Conservation (phyloP, 2,888 invertebrate genomes). For the Priocnemis perturbator region DNA sequence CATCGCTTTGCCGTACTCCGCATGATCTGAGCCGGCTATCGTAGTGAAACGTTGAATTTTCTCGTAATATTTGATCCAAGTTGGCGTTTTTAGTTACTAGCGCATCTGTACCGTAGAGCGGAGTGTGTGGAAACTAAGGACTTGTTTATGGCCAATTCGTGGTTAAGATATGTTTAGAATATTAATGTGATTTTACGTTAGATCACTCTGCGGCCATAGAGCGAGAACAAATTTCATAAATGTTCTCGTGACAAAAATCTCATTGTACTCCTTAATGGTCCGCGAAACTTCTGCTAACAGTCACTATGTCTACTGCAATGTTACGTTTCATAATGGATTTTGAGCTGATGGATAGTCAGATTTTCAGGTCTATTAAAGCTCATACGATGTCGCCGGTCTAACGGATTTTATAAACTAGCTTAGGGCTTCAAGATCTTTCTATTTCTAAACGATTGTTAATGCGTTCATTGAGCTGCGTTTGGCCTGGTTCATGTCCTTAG, state of each 20-base stretch:
- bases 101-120: conserved; percentile 43
- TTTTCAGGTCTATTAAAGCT: no score
- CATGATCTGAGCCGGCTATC: conserved; percentile 8
- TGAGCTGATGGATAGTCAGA: background rate
- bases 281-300: background rate
- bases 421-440: background rate
- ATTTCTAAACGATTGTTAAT: background rate
- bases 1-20: conserved; percentile 39
- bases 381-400: background rate
- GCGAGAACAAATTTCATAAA: background rate
- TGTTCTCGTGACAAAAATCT: background rate
- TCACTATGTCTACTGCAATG: background rate
- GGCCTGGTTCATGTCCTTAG: conserved; percentile 26
- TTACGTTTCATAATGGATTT: background rate
- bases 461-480: conserved; percentile 21
- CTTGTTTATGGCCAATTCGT: conserved; percentile 24
- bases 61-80: conserved; percentile 43
- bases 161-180: conserved; percentile 20
- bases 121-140: conserved; percentile 46
- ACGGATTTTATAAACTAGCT: background rate
- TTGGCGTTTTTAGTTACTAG: conserved; percentile 44
- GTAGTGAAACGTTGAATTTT: conserved; percentile 38
- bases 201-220: no score
- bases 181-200: background rate
- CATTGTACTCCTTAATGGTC: background rate